Evolutionary conservation across 2,888 invertebrate genomes (phyloP).

Genomic region (Tachina lurida): DNA sequence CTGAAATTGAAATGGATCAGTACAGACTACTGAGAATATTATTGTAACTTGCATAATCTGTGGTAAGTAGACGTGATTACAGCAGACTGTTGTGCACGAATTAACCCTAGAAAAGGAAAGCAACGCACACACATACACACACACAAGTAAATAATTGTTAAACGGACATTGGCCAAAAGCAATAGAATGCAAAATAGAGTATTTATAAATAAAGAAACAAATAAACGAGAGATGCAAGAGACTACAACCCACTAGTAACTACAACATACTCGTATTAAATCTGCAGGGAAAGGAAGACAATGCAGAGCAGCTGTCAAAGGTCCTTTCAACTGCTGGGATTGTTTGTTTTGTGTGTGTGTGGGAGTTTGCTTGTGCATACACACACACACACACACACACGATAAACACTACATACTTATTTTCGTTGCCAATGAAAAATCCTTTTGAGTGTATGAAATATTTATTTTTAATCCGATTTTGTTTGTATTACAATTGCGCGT

Average conservation of each 20-base stretch:
- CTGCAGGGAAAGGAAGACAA: conserved; percentile 49
- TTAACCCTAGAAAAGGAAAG: neutral
- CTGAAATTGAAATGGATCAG: conserved; percentile 36
- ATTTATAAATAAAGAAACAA: conserved; percentile 32
- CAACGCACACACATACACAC: neutral
- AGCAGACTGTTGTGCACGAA: conserved; percentile 74
- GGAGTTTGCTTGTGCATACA: conserved; percentile 31
- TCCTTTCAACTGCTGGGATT: conserved; percentile 39
- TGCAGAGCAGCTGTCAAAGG: conserved; percentile 62
- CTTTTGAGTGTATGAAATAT: conserved; percentile 31
- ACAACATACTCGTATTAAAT: too few relatives aligned
- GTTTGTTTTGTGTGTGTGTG: conserved; percentile 42
- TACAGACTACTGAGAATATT: conserved; percentile 67
- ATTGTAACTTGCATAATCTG: conserved; percentile 80
- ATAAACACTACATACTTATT: neutral
- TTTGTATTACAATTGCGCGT: conserved; percentile 81
- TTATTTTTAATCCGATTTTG: conserved; percentile 79
- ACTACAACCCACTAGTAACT: too few relatives aligned
- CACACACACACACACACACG: conserved; percentile 29
- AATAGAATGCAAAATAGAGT: neutral
- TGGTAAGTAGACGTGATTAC: conserved; percentile 79
- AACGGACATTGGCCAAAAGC: conserved; percentile 58
- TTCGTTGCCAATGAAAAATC: conserved; percentile 19
- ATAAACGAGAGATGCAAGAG: neutral
- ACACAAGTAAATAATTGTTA: conserved; percentile 5